These are phyloP conservation scores for Montipora efflorescens DNA, from an alignment of 64 coral and sea anemone species.

Conservation along the genomic window DNA sequence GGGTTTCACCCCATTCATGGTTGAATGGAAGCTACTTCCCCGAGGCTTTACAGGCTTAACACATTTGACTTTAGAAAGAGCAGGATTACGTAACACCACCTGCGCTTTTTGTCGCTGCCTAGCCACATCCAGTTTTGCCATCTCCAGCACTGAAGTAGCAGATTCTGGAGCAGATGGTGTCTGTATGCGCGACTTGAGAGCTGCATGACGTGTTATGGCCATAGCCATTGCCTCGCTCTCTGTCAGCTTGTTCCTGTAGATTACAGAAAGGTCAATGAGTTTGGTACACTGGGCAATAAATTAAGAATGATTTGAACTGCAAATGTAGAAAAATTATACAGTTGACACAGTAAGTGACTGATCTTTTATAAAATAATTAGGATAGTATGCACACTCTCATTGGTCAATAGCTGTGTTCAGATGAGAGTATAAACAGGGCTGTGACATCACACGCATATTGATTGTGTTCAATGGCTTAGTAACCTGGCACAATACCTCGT, in stretches of 20 bases:
- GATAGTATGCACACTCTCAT: too few relatives aligned
- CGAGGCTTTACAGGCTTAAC: slow-evolving; percentile 88
- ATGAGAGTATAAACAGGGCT: too few relatives aligned
- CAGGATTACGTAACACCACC: slow-evolving; percentile 90
- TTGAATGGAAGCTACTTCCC: slow-evolving; percentile 62
- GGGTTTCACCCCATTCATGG: slow-evolving; percentile 39
- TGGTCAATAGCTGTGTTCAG: too few relatives aligned
- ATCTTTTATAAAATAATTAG: too few relatives aligned
- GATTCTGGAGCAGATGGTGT: slow-evolving; percentile 41
- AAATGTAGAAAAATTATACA: too few relatives aligned
- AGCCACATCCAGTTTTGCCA: slow-evolving; percentile 91
- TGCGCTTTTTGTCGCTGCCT: slow-evolving; percentile 95
- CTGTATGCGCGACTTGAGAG: slow-evolving; percentile 73
- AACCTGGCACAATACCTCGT: too few relatives aligned
- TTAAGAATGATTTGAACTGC: too few relatives aligned
- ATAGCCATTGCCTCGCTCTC: slow-evolving; percentile 95
- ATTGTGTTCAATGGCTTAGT: too few relatives aligned
- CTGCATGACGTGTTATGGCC: slow-evolving; percentile 85
- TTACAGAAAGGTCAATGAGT: not conserved
- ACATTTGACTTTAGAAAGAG: slow-evolving; percentile 82
- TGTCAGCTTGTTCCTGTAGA: slow-evolving; percentile 82
- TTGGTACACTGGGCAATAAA: not conserved
- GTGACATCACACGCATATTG: too few relatives aligned
- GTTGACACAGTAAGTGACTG: too few relatives aligned
- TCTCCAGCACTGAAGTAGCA: slow-evolving; percentile 72